Conservation (phyloP, 1,140 invertebrate species). For the Myzus persicae region DNA sequence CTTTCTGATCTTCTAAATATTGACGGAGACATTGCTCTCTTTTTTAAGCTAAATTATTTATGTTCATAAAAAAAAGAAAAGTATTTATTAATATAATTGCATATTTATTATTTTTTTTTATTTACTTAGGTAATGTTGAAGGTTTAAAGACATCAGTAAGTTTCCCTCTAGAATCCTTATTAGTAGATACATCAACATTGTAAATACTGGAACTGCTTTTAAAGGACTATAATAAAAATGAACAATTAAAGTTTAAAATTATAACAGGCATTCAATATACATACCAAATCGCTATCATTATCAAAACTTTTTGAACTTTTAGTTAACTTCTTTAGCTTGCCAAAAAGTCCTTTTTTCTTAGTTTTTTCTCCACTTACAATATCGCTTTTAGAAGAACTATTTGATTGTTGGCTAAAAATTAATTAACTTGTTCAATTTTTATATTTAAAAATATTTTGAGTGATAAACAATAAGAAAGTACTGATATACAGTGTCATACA, state of each 20-base stretch:
- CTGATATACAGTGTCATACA: not conserved
- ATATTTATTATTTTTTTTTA: not conserved
- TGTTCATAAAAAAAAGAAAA: not conserved
- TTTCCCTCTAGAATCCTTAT: constrained; percentile 31
- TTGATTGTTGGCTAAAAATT: constrained; percentile 74
- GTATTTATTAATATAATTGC: not conserved
- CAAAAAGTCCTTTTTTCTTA: constrained; percentile 82
- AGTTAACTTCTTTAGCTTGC: constrained; percentile 83
- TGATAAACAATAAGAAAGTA: not conserved
- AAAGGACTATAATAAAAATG: not conserved
- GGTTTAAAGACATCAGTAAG: constrained; percentile 24
- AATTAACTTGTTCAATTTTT: not conserved
- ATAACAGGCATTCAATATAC: not conserved
- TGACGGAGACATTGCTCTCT: constrained; percentile 52
- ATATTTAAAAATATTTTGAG: not conserved
- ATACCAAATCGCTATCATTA: constrained; percentile 59
- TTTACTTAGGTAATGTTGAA: constrained; percentile 53
- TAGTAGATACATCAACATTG: constrained; percentile 29
- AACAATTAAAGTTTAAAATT: not conserved
- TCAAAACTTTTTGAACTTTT: constrained; percentile 82
- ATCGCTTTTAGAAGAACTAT: constrained; percentile 85
- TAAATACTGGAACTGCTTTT: constrained; percentile 46
- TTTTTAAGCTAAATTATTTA: constrained; percentile 39
- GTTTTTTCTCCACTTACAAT: constrained; percentile 76
- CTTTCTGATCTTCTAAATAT: constrained; percentile 55